These are phyloP conservation scores for Danio aesculapii DNA, from an alignment of 2,797 vertebrate genomes.

Conservation along the genomic window DNA sequence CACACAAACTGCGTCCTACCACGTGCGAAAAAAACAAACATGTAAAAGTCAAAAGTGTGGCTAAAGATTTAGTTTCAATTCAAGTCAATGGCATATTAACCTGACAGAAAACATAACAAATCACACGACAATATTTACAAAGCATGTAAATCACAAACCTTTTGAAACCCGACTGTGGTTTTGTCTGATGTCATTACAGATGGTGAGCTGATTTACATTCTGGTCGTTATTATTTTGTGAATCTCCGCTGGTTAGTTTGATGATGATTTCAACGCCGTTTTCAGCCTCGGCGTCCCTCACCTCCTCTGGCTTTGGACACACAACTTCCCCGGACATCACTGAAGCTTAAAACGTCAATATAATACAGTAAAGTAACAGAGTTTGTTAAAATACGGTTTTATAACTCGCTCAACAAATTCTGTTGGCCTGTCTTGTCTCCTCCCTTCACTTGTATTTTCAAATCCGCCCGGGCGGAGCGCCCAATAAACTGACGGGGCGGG, in stretches of 20 bases:
- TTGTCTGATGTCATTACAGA: neutral
- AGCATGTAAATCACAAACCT: slow-evolving; percentile 18
- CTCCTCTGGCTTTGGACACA: neutral
- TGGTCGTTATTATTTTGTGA: neutral
- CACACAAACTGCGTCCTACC: neutral
- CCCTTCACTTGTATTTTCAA: slow-evolving; percentile 48
- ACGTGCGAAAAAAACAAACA: neutral
- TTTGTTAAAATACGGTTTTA: neutral
- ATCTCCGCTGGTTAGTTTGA: slow-evolving; percentile 6
- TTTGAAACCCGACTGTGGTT: slow-evolving; percentile 2
- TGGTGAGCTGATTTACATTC: neutral
- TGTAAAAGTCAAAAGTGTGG: neutral
- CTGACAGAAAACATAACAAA: neutral
- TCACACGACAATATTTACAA: neutral
- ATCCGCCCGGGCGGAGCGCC: slow-evolving; percentile 15
- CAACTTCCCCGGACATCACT: slow-evolving; percentile 31
- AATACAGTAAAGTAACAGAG: neutral
- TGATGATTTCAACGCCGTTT: slow-evolving; percentile 23
- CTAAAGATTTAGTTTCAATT: neutral
- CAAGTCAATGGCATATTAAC: neutral
- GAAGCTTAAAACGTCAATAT: neutral
- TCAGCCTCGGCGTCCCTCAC: slow-evolving; percentile 60
- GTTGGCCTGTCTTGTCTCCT: neutral
- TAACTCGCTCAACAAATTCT: neutral
- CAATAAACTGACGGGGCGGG: slow-evolving; percentile 32